Percentiles rank a stretch among this genome's conserved stretches.
Evolutionary conservation across 2,888 invertebrate species (phyloP).

Genomic region (Petrolisthes manimaculis): DNA sequence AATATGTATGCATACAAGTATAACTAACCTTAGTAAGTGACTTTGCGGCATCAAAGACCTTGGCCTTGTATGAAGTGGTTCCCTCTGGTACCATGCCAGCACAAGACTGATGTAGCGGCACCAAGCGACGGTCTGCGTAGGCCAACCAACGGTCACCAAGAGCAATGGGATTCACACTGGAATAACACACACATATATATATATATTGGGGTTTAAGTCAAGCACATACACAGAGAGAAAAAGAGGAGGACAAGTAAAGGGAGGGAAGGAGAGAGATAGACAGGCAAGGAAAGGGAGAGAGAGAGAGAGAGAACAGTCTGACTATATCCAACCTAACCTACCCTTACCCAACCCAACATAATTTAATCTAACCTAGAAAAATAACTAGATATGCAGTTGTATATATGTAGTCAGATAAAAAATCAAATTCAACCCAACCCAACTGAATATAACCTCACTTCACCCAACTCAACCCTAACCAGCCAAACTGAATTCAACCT

Average conservation of each 20-base stretch:
- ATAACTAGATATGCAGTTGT: too few species aligned
- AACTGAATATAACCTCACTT: too few species aligned
- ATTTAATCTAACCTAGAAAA: not conserved
- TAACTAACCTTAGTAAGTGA: conserved; percentile 81
- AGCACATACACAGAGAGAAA: not conserved
- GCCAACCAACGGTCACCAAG: conserved; percentile 80
- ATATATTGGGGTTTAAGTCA: too few species aligned
- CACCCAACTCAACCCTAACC: too few species aligned
- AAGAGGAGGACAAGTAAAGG: not conserved
- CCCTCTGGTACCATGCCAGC: conserved; percentile 74
- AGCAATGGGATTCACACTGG: conserved; percentile 80
- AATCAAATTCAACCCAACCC: too few species aligned
- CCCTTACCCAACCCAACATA: not conserved
- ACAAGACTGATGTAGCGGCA: conserved; percentile 59
- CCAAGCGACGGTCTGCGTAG: conserved; percentile 85
- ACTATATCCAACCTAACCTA: not conserved
- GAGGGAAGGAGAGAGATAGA: not conserved
- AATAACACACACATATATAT: not conserved
- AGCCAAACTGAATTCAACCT: too few species aligned
- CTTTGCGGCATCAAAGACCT: conserved; percentile 94
- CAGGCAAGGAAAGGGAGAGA: not conserved
- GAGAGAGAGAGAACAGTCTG: not conserved
- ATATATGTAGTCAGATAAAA: too few species aligned
- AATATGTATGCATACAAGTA: not conserved
- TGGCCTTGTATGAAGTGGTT: conserved; percentile 84